Conservation (phyloP, 2,888 invertebrate species). For the Arrhopalites spinosus region DNA sequence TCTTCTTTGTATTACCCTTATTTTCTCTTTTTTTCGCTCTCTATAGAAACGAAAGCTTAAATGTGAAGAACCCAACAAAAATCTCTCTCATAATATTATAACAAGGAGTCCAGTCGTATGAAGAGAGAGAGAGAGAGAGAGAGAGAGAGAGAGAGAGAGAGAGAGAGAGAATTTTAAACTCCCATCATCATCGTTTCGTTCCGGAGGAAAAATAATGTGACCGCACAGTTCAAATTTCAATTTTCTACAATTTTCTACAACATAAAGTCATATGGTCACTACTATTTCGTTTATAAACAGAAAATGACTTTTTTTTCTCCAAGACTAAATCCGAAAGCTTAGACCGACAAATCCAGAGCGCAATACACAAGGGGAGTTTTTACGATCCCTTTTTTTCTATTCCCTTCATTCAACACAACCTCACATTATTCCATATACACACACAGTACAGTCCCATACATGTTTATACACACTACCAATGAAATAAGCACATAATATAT, state of each 20-base stretch:
- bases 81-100: constrained; percentile 24
- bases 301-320: constrained; percentile 25
- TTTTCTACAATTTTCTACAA: constrained; percentile 54
- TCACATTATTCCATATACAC: too few relatives aligned
- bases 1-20: too few relatives aligned
- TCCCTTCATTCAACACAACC: constrained; percentile 3
- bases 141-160: too few relatives aligned
- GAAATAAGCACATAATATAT: background rate
- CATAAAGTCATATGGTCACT: constrained; percentile 55
- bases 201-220: constrained; percentile 50
- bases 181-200: constrained; percentile 39
- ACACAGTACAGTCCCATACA: background rate
- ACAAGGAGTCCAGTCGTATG: constrained; percentile 20
- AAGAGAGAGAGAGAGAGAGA: too few relatives aligned
- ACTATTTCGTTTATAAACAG: constrained; percentile 24
- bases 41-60: too few relatives aligned
- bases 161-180: constrained; percentile 39
- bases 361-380: constrained; percentile 21
- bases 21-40: too few relatives aligned
- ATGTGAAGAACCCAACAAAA: constrained; percentile 8
- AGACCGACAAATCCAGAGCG: constrained; percentile 21
- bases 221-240: constrained; percentile 55
- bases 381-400: constrained; percentile 25
- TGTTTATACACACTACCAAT: background rate
- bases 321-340: constrained; percentile 23